A percentile compares a stretch with the other conserved stretches of the same genome.
phyloP scores from a whole-genome alignment of 2,888 invertebrate genomes.

The Protonemura montana region DNA sequence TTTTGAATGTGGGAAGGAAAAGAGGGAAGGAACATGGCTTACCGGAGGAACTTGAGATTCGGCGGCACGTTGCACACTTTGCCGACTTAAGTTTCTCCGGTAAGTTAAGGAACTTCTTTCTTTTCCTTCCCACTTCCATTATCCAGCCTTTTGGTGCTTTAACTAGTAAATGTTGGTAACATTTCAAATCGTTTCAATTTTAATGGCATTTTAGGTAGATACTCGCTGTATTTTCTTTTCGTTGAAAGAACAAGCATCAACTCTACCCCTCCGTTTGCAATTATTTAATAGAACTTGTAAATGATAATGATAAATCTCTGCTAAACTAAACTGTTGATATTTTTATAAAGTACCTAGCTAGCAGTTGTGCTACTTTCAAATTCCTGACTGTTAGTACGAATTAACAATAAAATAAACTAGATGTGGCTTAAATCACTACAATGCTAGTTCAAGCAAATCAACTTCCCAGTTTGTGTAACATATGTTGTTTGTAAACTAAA shows the following conservation, averaged over 20 bases:
- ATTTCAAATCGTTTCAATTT: background rate
- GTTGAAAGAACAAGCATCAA: background rate
- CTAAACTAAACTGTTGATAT: background rate
- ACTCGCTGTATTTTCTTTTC: background rate
- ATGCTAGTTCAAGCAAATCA: background rate
- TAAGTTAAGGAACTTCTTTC: too few species aligned
- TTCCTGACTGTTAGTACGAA: background rate
- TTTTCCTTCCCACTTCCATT: too few species aligned
- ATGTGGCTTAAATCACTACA: background rate
- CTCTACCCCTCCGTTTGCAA: background rate
- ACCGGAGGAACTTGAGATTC: too few species aligned
- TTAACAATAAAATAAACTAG: background rate
- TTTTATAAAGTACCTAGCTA: background rate
- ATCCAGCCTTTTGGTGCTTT: too few species aligned
- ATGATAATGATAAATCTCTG: background rate
- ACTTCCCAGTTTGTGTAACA: background rate
- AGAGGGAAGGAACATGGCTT: too few species aligned
- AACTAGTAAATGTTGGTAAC: too few species aligned
- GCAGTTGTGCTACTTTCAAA: background rate
- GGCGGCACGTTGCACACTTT: too few species aligned
- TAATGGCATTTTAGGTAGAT: background rate
- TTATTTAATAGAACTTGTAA: background rate
- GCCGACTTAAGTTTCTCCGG: too few species aligned
- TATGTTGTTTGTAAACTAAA: background rate
- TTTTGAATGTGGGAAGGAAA: too few species aligned